phyloP scores from a whole-genome alignment of 2,113 vertebrate species.

The Mungos mungo region DNA sequence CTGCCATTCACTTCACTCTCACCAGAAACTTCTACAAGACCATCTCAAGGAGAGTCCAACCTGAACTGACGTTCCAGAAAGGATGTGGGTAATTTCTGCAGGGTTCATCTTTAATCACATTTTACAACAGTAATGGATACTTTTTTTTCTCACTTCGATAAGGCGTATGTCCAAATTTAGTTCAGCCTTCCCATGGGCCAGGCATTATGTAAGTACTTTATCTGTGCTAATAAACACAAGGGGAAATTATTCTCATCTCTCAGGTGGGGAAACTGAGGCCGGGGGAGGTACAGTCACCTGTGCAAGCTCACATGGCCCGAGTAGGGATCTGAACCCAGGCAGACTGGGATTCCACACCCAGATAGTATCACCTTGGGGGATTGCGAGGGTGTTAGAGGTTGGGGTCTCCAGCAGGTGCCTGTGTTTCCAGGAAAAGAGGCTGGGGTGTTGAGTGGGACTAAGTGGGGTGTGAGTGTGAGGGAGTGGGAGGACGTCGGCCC shows the following conservation, averaged over 20 bases:
- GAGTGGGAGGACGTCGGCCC: background rate
- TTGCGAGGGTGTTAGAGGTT: rapidly evolving
- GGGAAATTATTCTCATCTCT: background rate
- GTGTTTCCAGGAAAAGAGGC: background rate
- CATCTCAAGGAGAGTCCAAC: background rate
- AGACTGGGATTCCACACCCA: background rate
- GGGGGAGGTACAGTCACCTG: background rate
- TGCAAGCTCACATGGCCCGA: background rate
- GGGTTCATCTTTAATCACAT: background rate
- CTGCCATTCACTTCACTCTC: background rate
- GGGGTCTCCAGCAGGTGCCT: background rate
- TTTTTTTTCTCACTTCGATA: background rate
- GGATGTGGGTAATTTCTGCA: background rate
- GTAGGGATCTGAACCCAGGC: background rate
- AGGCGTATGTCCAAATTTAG: background rate
- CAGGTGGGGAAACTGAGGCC: background rate
- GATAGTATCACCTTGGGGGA: background rate
- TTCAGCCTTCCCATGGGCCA: background rate
- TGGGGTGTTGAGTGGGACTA: background rate
- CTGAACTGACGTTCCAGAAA: background rate
- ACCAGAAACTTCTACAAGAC: background rate
- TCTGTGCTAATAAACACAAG: background rate
- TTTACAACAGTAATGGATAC: background rate
- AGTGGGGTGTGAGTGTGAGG: background rate
- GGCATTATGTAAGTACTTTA: background rate